Base-by-base conservation (phyloP, 2,888 invertebrate species). In the Mermis nigrescens region DNA sequence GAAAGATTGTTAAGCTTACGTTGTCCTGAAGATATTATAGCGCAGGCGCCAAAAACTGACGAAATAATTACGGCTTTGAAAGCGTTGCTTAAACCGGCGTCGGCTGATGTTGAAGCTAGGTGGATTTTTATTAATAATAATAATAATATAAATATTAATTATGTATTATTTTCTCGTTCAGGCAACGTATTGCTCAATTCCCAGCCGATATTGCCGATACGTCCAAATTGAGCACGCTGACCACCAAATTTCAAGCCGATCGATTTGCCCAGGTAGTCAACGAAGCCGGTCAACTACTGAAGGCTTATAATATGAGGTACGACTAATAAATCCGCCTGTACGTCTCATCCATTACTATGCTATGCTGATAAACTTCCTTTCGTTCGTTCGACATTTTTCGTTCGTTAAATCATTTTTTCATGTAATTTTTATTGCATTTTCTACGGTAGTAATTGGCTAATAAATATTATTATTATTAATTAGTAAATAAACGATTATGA, bases 11-110 rank as follows among this genome's bases (percentile, higher is more conserved):
- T 38, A 12, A 38, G 19, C 19, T 38, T 38, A 38, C 38, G 38
- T 19, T 7, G 19, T 38, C 38, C 38, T 7, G 38, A 38, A 38
- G 51, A 48, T 48, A 24, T 48, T 19, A 24, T 24, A n/a, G 24
- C 7, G 19, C 19, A 48, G 24, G 38, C 58, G 1, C 62, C 57
- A 26, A 51, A 54, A 22, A 64, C 66, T 7, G 63, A 64, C 12
- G 66, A 68, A 57, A 62, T 69, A 45, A 55, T 66, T 12, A 58
- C 60, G 4, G 62, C 63, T 1, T 55, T 68, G 29, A 61, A 61
- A 46, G 62, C 64, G 19, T 58, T 69, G 31, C 64, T 66, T 45
- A 66, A 68, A 38, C 67, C 69, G 4, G 65, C 70, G 12, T 68
- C 68, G 24, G 64, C 67, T 4, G 69, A 70, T 54, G 64, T 64